Evolutionary conservation across 1,140 invertebrate species (phyloP), one percentile per base, ranked within the genome.

Genomic region (Octopus sinensis): DNA sequence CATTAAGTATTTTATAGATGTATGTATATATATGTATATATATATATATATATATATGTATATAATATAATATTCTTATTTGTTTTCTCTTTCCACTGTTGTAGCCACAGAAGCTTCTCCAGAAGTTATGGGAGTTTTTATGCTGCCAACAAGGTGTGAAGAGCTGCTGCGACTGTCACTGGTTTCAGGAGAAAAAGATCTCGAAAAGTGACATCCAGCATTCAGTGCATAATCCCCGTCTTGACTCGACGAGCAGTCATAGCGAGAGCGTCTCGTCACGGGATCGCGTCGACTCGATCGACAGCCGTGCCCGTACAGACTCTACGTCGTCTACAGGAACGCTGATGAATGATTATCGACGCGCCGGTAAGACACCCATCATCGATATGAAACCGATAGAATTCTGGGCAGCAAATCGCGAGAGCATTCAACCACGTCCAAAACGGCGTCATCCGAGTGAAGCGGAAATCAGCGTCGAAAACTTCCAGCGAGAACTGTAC

Each of bases 371-470:
- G 0, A 90, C 90, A n/a, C 90, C 90, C 0, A 84, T 91, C 23
- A 90, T 91, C 79, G 91, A 91, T 82, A 90, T 91, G 88, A 90
- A 89, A 77, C 90, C 91, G n/a, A 91, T 91, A 54, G 90, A 91
- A 82, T 91, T 91, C 85, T 91, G 90, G 90, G 87, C 91, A 9
- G 90, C 90, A n/a, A 90, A 88, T 82, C 85, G 86, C 80, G 90
- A 91, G 82, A 88, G 83, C 51, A 88, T 91, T 13, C 89, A 91
- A 83, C 90, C 90, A 4, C 82, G 86, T 9, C 85, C 86, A 51
- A 84, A 86, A 7, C 85, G 88, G 5, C 84, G 86, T 62, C 84
- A 88, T 13, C 87, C 87, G 71, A 90, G 89, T 84, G 88, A 90
- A 85, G 87, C 88, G 51, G 87, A 89, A 84, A 89, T 88, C 83